Evolutionary conservation across 2,888 invertebrate species (phyloP), one percentile per base, ranked within the genome.

Genomic region (Tetragonula carbonaria): DNA sequence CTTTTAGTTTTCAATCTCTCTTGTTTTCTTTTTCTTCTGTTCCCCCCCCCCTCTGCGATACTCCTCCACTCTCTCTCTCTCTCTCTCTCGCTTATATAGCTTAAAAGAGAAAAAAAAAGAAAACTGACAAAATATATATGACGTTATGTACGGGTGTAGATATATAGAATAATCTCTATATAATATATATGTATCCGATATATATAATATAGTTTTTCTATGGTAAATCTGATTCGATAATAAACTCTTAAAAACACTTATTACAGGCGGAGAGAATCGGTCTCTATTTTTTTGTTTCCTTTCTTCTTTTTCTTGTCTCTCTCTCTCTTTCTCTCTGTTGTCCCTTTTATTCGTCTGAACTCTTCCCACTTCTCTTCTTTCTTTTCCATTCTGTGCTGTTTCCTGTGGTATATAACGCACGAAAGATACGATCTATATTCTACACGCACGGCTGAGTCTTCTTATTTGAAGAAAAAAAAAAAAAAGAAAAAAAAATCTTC

Each of bases 221-320:
- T 84, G 85, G 85, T 88, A 84, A 84, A 89, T 86, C 86, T 87
- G 85, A 72, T 78, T 87, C 84, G 62, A 88, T 66, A 81, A 87
- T 85, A 87, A 89, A 88, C 75, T 85, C 85, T 88, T 84, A 85
- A 38, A 85, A 90, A 28, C 80, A 78, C 74, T 82, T 86, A 78
- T 90, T 88, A 90, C 82, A 89, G 86, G 85, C 82, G 84, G 89
- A 90, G 86, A 89, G 86, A 90, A 90, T 89, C 85, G 88, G 79
- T 90, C 90, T 82, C 71, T 74, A 23, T 23, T 84, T 81, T 33
- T 63, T 76, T 72, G 38, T 62, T 65, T 84, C 51, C 65, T 74
- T 38, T 78, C 38, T 63, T 63, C 59, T 59, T 59, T 23, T 23
- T 59, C 14, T 62, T 62, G 33, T 80, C 59, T 63, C 57, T 66